phyloP scores from a whole-genome alignment of 2,797 vertebrate genomes.

The Coreius guichenoti region DNA sequence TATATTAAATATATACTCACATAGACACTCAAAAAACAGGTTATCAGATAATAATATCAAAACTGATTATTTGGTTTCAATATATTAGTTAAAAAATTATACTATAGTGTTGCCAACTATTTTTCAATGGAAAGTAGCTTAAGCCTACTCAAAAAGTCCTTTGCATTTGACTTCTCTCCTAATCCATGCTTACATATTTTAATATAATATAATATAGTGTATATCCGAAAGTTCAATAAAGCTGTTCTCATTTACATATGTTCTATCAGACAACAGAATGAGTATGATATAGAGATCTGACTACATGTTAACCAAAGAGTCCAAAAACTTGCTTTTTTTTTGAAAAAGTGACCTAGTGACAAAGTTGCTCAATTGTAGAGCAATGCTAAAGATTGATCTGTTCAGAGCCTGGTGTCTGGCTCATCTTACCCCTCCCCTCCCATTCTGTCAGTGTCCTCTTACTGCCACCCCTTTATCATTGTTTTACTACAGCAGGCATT shows the following conservation, averaged over 20 bases:
- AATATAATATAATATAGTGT: not conserved
- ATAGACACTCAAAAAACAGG: not conserved
- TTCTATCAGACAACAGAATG: not conserved
- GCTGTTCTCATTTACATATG: not conserved
- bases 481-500: slow-evolving; percentile 69
- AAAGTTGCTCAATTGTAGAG: not conserved
- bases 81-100: not conserved
- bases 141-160: not conserved
- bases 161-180: not conserved
- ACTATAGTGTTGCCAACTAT: not conserved
- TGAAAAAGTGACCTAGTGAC: too few species aligned
- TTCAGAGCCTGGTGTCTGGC: slow-evolving; percentile 44
- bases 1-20: not conserved
- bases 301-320: not conserved
- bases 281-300: not conserved
- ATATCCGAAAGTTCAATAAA: not conserved
- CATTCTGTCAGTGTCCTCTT: slow-evolving; percentile 64
- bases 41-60: not conserved
- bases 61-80: not conserved
- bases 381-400: not conserved
- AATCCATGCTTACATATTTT: not conserved
- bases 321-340: not conserved
- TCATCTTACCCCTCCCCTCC: slow-evolving; percentile 54
- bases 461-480: slow-evolving; percentile 74
- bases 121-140: not conserved